Conservation (phyloP, 2,888 invertebrate species). For the Gisinianus flammeolus region DNA sequence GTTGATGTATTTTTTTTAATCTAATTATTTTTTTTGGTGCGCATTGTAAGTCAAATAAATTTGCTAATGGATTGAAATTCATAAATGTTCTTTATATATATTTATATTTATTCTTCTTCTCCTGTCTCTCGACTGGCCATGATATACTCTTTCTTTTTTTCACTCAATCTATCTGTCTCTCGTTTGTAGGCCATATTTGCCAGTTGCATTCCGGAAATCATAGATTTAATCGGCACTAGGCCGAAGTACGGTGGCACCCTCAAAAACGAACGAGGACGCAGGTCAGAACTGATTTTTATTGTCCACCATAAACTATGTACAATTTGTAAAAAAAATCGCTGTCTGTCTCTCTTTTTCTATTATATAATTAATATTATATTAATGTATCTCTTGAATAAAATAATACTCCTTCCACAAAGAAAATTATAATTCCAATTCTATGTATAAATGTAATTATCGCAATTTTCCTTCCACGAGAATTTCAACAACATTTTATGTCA, state of each 20-base stretch:
- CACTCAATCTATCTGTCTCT: background rate
- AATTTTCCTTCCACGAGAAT: no score
- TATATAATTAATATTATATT: background rate
- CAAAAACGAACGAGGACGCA: conserved; percentile 99
- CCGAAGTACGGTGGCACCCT: conserved; percentile 99
- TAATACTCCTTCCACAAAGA: background rate
- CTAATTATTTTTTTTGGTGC: no score
- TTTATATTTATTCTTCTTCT: no score
- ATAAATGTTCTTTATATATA: no score
- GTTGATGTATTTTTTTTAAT: no score
- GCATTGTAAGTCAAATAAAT: no score
- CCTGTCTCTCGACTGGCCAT: background rate
- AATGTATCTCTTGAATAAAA: background rate
- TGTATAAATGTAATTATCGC: no score
- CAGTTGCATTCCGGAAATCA: conserved; percentile 99
- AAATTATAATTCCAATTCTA: no score
- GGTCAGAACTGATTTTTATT: conserved; percentile 67
- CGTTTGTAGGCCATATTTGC: conserved; percentile 95
- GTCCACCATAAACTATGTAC: conserved; percentile 3
- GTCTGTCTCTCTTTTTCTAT: background rate
- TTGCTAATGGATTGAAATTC: no score
- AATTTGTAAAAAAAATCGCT: no score
- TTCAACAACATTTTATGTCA: no score
- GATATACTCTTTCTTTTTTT: conserved; percentile 10
- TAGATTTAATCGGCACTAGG: conserved; percentile 99